phyloP scores from a whole-genome alignment of 2,888 invertebrate species.

The Eupithecia subfuscata region DNA sequence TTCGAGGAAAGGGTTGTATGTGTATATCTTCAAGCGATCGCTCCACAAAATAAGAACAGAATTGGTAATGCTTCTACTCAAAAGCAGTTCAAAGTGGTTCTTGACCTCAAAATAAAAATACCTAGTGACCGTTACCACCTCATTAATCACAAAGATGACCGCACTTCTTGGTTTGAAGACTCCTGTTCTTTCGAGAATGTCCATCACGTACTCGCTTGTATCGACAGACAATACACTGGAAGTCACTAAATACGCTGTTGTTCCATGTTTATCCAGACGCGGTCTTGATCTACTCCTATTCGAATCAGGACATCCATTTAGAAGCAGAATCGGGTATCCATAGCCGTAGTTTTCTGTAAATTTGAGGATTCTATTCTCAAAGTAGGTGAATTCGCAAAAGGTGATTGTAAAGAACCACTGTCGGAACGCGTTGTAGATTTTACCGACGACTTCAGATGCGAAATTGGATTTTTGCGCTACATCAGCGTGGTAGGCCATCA shows the following conservation, averaged over 20 bases:
- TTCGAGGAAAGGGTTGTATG: constrained; percentile 79
- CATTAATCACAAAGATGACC: constrained; percentile 72
- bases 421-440: constrained; percentile 71
- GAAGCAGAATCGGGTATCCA: constrained; percentile 72
- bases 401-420: constrained; percentile 78
- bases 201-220: constrained; percentile 64
- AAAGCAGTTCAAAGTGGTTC: constrained; percentile 77
- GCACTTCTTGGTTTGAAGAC: constrained; percentile 74
- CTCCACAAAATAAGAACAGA: constrained; percentile 69
- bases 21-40: constrained; percentile 71
- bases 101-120: constrained; percentile 72
- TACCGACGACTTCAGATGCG: constrained; percentile 68
- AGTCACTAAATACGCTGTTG: constrained; percentile 73
- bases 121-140: constrained; percentile 59
- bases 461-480: constrained; percentile 62
- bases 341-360: constrained; percentile 69
- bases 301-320: constrained; percentile 68
- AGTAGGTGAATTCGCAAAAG: constrained; percentile 77
- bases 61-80: constrained; percentile 81
- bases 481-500: constrained; percentile 63
- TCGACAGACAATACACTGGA: constrained; percentile 64
- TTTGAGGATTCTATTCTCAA: constrained; percentile 75
- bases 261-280: constrained; percentile 71
- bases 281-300: constrained; percentile 68
- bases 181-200: constrained; percentile 68